These are phyloP conservation scores for Mya arenaria DNA, from an alignment of 1,140 invertebrate species.

Conservation along the genomic window DNA sequence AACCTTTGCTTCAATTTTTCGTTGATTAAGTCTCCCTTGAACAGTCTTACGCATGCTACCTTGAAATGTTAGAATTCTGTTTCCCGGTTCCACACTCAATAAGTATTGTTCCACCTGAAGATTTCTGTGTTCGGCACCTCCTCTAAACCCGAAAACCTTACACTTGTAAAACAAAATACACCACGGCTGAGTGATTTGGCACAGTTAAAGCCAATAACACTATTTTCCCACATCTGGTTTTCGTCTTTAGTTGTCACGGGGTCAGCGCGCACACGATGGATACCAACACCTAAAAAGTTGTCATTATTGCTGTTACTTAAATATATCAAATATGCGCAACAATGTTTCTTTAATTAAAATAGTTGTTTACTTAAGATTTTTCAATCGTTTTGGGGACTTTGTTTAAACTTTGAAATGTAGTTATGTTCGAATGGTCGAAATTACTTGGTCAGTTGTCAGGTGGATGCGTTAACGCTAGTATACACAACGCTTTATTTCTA, in stretches of 20 bases:
- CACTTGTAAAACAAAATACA: background rate
- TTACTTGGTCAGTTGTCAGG: too few relatives aligned
- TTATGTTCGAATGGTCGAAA: too few relatives aligned
- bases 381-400: too few relatives aligned
- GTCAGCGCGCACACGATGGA: background rate
- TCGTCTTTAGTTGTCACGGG: background rate
- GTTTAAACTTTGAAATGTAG: too few relatives aligned
- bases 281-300: background rate
- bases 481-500: too few relatives aligned
- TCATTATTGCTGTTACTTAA: too few relatives aligned
- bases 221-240: too few relatives aligned
- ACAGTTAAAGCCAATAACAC: background rate
- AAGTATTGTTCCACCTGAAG: background rate
- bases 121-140: background rate
- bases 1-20: background rate
- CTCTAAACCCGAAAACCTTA: constrained; percentile 1
- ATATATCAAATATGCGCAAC: too few relatives aligned
- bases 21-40: background rate
- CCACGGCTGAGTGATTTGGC: background rate
- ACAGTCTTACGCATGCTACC: background rate
- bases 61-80: background rate
- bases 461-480: too few relatives aligned
- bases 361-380: too few relatives aligned
- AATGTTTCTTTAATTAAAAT: too few relatives aligned
- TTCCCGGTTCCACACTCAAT: background rate